Percentiles rank a stretch among this genome's conserved stretches.
phyloP scores from a whole-genome alignment of 2,888 invertebrate species.

The Tiphia femorata region DNA sequence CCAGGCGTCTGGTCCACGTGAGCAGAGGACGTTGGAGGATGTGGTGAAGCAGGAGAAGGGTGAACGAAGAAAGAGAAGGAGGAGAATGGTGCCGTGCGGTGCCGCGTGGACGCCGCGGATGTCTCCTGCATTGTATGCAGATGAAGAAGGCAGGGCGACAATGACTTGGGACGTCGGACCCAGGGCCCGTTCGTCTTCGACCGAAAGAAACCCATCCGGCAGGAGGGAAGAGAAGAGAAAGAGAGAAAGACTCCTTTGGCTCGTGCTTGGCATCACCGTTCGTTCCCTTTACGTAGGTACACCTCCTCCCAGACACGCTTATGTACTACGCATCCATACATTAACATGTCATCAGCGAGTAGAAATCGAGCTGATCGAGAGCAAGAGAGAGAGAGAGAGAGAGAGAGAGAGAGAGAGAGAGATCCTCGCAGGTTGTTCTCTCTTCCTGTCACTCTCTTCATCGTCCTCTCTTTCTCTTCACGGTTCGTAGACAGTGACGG shows the following conservation, averaged over 20 bases:
- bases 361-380: not conserved
- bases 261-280: conserved; percentile 31
- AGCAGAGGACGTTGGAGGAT: not conserved
- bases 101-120: conserved; percentile 47
- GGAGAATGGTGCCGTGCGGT: not conserved
- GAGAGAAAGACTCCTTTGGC: conserved; percentile 29
- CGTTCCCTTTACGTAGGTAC: conserved; percentile 13
- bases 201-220: conserved; percentile 17
- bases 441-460: no score
- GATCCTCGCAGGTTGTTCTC: no score
- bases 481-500: no score
- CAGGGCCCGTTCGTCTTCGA: conserved; percentile 42
- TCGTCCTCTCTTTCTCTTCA: no score
- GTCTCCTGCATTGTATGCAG: conserved; percentile 67
- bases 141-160: conserved; percentile 68
- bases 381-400: not conserved
- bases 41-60: not conserved
- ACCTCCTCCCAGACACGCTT: conserved; percentile 45
- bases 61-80: not conserved
- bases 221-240: not conserved
- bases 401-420: conserved; percentile 1
- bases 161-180: conserved; percentile 60
- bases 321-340: conserved; percentile 58
- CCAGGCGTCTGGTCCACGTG: no score
- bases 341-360: conserved; percentile 61